These are phyloP conservation scores for Chaetophractus vellerosus DNA, from an alignment of 2,797 vertebrate genomes.

Conservation along the genomic window DNA sequence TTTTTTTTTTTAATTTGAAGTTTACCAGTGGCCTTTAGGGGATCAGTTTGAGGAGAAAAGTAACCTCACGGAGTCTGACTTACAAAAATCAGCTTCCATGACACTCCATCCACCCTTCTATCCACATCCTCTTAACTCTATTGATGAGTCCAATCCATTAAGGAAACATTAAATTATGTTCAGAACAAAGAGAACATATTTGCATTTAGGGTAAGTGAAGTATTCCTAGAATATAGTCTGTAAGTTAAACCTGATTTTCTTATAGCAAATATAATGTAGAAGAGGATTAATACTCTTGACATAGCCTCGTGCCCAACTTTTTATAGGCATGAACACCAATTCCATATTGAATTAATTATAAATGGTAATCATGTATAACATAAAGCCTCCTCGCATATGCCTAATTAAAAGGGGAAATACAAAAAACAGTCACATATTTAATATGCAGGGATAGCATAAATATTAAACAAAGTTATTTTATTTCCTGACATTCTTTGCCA, in stretches of 20 bases:
- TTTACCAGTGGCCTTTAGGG: constrained; percentile 32
- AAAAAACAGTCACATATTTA: constrained; percentile 78
- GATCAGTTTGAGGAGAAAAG: constrained; percentile 13
- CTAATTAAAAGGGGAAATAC: constrained; percentile 81
- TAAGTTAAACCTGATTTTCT: constrained; percentile 62
- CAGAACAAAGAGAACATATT: neutral
- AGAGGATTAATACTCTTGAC: constrained; percentile 57
- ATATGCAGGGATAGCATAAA: constrained; percentile 76
- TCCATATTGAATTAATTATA: constrained; percentile 84
- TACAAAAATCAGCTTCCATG: neutral
- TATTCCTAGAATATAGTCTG: constrained; percentile 29
- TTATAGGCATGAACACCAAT: constrained; percentile 72
- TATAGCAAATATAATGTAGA: constrained; percentile 52
- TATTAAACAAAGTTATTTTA: constrained; percentile 84
- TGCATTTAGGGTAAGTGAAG: constrained; percentile 40
- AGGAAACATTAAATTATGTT: constrained; percentile 49
- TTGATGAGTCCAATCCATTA: neutral
- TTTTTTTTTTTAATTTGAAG: neutral
- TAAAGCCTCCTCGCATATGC: constrained; percentile 81
- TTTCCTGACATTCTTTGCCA: constrained; percentile 76
- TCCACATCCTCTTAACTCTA: neutral
- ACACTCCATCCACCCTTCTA: neutral
- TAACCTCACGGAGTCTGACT: neutral
- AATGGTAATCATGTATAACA: constrained; percentile 83
- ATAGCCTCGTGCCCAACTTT: constrained; percentile 65